Base-by-base conservation (phyloP, 2,888 invertebrate species). In the Griposia aprilina region DNA sequence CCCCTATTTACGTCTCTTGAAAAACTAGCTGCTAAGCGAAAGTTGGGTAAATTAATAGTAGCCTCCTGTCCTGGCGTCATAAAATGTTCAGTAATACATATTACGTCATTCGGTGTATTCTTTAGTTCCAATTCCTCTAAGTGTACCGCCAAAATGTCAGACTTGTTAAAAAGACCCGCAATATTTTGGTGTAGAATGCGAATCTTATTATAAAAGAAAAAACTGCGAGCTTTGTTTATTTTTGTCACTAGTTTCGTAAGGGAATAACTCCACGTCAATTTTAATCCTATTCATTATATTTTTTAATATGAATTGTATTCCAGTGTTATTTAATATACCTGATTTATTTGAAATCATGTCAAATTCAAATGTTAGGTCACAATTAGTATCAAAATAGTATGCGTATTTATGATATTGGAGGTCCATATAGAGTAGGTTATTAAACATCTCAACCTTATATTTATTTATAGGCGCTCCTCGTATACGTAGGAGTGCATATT, bases 181-280 rank as follows among this genome's bases (percentile, higher is more conserved):
- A 66, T 75, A 23, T 13, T 74, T 57, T 74, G 68, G 60, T 68
- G 74, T 50, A 78, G 26, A 45, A 78, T 67, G 26, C 41, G 60
- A 45, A 78, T 67, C 55, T 67, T 63, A 50, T 77, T 77, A 41
- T 73, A 66, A n/a, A 60, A 72, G 72, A 77, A 77, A 77, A 77
- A 73, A 73, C 62, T 72, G 66, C 30, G 72, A 50, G 26, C 26
- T 62, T 72, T 72, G 67, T 23, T 36, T 20, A 48, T 50, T 59
- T 65, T 30, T 20, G 57, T 50, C 45, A 57, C 23, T 76, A 20
- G n/a, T 7, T 63, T 59, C 26, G n/a, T 71, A 55, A 50, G 70
- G 63, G 59, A 76, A 76, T 66, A 66, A 59, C 30, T 20, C 23
- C 5, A 77, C 5, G 65, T 65, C 41, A 65, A 65, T 65, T 65